Percentiles rank a stretch among this genome's conserved stretches.
Conservation (phyloP, 1,140 invertebrate genomes). For the Drosophila pandora region DNA sequence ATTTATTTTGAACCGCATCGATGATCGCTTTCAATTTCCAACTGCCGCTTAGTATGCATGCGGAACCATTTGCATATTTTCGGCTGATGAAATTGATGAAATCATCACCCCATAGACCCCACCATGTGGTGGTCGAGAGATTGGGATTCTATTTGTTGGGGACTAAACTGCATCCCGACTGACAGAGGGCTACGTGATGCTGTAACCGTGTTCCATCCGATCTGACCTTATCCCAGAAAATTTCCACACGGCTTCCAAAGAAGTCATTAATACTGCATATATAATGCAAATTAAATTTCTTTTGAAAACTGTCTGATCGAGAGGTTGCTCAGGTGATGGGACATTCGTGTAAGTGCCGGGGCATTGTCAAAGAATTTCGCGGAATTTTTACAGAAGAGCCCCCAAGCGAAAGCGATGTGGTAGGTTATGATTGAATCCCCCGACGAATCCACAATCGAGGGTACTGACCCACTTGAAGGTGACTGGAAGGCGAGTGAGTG, state of each 20-base stretch:
- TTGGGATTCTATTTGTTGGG: constrained; percentile 5
- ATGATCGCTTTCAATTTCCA: constrained; percentile 60
- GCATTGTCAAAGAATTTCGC: constrained; percentile 32
- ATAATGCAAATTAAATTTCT: constrained; percentile 44
- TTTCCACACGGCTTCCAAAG: constrained; percentile 28
- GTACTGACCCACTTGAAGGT: constrained; percentile 23
- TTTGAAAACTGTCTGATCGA: constrained; percentile 41
- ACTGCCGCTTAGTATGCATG: constrained; percentile 53
- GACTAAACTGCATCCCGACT: constrained; percentile 14
- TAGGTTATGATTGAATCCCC: constrained; percentile 19
- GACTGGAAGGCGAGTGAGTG: neutral
- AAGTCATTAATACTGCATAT: constrained; percentile 54
- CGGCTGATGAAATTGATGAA: constrained; percentile 66
- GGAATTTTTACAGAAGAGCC: constrained; percentile 21
- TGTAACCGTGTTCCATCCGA: constrained; percentile 11
- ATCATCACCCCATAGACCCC: constrained; percentile 39
- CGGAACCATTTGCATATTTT: constrained; percentile 58
- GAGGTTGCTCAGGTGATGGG: constrained; percentile 36
- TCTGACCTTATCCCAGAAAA: constrained; percentile 45
- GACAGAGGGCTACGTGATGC: constrained; percentile 32
- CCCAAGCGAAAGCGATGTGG: constrained; percentile 7
- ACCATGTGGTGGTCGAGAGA: constrained; percentile 5
- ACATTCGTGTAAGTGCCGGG: constrained; percentile 12
- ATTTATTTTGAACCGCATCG: constrained; percentile 48
- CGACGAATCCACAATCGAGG: constrained; percentile 9